These are phyloP conservation scores for Nomada goodeniana DNA, from an alignment of 2,888 invertebrate species.

Conservation along the genomic window DNA sequence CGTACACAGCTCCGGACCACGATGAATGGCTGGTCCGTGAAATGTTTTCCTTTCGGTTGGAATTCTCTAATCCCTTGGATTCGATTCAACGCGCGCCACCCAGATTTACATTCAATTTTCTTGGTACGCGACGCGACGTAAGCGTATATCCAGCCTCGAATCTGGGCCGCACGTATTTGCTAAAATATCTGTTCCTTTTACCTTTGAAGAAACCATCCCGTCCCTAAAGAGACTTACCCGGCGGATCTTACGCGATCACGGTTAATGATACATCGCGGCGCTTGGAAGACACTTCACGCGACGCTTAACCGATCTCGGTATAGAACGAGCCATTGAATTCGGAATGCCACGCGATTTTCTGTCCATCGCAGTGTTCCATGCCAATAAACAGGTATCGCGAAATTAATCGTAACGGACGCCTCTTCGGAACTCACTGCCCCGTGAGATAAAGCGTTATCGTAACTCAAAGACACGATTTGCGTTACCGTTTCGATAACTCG, in stretches of 20 bases:
- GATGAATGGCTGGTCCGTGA: constrained; percentile 36
- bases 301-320: too few species aligned
- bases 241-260: neutral
- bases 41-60: constrained; percentile 35
- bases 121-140: neutral
- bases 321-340: too few species aligned
- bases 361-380: too few species aligned
- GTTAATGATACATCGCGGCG: neutral
- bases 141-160: neutral
- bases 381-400: too few species aligned
- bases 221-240: neutral
- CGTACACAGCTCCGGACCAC: constrained; percentile 3
- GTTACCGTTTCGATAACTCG: too few species aligned
- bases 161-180: constrained; percentile 4
- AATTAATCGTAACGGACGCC: too few species aligned
- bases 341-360: too few species aligned
- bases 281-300: too few species aligned
- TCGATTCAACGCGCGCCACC: constrained; percentile 14
- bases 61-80: constrained; percentile 37
- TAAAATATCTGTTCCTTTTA: neutral
- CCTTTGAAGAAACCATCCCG: too few species aligned
- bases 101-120: constrained; percentile 44
- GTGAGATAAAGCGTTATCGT: too few species aligned
- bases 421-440: too few species aligned
- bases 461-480: too few species aligned